Conservation (phyloP, 2,888 invertebrate genomes). For the Chironomus riparius region DNA sequence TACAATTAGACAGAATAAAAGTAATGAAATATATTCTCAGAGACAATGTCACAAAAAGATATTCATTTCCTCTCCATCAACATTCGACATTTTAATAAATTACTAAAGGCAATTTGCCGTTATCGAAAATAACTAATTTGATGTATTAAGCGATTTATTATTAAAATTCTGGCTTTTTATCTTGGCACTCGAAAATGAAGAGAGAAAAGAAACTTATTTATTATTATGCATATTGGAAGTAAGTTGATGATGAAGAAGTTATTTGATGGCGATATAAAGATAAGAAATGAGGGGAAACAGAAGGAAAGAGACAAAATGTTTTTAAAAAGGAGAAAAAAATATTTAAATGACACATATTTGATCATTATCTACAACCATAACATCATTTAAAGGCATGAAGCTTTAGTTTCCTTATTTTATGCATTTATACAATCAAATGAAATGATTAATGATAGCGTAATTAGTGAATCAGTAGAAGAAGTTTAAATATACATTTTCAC, state of each 20-base stretch:
- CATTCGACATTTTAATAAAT: slow-evolving; percentile 7
- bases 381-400: too few species aligned
- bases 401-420: not conserved
- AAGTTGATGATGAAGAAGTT: not conserved
- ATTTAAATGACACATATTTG: not conserved
- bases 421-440: not conserved
- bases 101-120: slow-evolving; percentile 3
- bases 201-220: not conserved
- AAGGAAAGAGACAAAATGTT: too few species aligned
- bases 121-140: slow-evolving; percentile 12
- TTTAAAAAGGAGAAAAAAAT: not conserved
- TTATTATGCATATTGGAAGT: not conserved
- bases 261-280: not conserved
- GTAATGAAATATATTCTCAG: too few species aligned
- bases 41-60: too few species aligned
- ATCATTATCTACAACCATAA: too few species aligned
- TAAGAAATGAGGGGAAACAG: too few species aligned
- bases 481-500: not conserved
- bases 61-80: not conserved
- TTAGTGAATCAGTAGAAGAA: not conserved
- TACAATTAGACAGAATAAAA: too few species aligned
- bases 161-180: not conserved
- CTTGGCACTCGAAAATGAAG: not conserved
- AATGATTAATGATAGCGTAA: slow-evolving; percentile 8
- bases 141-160: slow-evolving; percentile 10